Evolutionary conservation across 2,113 vertebrate genomes (phyloP).

Genomic region (Boulengeromyrus knoepffleri): DNA sequence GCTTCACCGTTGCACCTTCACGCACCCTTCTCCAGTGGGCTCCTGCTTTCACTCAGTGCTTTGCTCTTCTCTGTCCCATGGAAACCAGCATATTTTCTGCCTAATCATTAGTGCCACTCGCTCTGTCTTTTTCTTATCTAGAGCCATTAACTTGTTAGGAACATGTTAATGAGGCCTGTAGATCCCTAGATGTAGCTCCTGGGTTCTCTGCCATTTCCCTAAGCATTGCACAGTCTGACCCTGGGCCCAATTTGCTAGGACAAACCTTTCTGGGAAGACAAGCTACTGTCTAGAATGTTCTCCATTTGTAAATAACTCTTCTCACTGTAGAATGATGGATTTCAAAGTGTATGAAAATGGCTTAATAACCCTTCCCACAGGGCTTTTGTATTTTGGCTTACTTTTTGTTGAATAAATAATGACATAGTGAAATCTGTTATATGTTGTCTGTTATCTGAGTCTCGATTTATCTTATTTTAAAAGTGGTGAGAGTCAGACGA

Average conservation of each 20-base stretch:
- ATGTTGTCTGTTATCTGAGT: neutral
- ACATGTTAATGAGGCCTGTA: neutral
- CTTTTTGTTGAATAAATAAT: slow-evolving; percentile 2
- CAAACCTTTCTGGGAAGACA: neutral
- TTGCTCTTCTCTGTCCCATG: neutral
- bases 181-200: neutral
- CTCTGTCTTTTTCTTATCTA: neutral
- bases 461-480: neutral
- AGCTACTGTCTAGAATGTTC: neutral
- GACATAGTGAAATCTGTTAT: slow-evolving; percentile 2
- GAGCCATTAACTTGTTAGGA: neutral
- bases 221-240: neutral
- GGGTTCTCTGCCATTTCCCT: neutral
- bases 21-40: neutral
- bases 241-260: neutral
- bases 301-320: neutral
- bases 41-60: neutral
- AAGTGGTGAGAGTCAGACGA: neutral
- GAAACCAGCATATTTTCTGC: neutral
- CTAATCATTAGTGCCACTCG: neutral
- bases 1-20: neutral
- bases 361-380: neutral
- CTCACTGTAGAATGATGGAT: neutral
- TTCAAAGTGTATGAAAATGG: neutral
- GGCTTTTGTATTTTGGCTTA: neutral